A percentile compares a stretch with the other conserved stretches of the same genome.
These are phyloP conservation scores for Dolomedes plantarius DNA, from an alignment of 2,888 invertebrate species.

Conservation along the genomic window DNA sequence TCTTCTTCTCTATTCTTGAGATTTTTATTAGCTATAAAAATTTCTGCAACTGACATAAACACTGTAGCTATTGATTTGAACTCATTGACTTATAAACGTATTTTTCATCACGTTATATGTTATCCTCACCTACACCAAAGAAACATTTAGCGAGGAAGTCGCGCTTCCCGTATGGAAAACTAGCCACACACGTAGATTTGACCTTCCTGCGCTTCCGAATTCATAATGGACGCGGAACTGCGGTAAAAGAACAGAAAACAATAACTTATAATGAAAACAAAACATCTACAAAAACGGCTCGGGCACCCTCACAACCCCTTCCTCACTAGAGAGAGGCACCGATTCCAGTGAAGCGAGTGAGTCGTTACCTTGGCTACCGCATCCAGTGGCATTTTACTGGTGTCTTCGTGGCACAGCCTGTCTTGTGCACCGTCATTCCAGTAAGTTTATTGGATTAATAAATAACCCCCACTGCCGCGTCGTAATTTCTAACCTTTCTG, in stretches of 20 bases:
- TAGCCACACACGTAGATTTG: neutral
- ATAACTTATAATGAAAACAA: slow-evolving; percentile 14
- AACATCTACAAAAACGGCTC: neutral
- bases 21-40: no score
- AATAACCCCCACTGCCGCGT: slow-evolving; percentile 39
- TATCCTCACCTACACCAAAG: no score
- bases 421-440: slow-evolving; percentile 24
- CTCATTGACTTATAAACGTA: no score
- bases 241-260: slow-evolving; percentile 38
- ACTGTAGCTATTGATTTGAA: no score
- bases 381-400: slow-evolving; percentile 15
- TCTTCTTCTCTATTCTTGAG: no score
- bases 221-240: slow-evolving; percentile 48
- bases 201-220: slow-evolving; percentile 20
- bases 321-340: slow-evolving; percentile 24
- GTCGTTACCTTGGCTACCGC: slow-evolving; percentile 52
- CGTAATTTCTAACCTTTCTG: slow-evolving; percentile 41
- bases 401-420: slow-evolving; percentile 13
- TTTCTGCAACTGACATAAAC: no score
- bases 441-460: slow-evolving; percentile 60
- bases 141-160: no score
- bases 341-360: neutral
- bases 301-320: slow-evolving; percentile 44
- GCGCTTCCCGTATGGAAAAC: neutral
- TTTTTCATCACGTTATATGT: no score